phyloP scores from a whole-genome alignment of 2,888 invertebrate genomes.

The Zeuzera pyrina region DNA sequence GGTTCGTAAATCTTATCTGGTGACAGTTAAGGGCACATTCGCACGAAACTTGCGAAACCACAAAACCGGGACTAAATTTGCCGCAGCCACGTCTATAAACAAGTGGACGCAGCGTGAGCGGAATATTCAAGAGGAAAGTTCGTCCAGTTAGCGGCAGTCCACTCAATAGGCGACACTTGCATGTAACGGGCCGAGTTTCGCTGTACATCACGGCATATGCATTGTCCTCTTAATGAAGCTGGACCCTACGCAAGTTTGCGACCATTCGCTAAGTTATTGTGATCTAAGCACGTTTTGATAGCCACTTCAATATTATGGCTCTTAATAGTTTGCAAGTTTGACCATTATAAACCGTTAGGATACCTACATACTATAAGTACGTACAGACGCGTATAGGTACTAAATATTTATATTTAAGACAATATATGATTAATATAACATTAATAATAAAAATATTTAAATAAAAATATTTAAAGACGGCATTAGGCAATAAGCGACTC shows the following conservation, averaged over 20 bases:
- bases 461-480: background rate
- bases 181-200: constrained; percentile 55
- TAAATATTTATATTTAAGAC: background rate
- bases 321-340: constrained; percentile 52
- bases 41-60: constrained; percentile 50
- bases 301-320: constrained; percentile 53
- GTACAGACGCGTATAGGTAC: no score
- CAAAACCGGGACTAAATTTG: constrained; percentile 45
- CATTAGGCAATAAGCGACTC: background rate
- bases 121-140: constrained; percentile 71
- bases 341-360: no score
- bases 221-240: constrained; percentile 67
- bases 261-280: constrained; percentile 53
- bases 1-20: constrained; percentile 46
- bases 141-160: constrained; percentile 29
- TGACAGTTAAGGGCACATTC: constrained; percentile 46
- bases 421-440: background rate
- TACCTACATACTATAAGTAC: no score
- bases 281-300: constrained; percentile 61
- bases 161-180: constrained; percentile 60
- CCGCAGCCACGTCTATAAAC: constrained; percentile 50
- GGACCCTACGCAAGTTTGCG: constrained; percentile 45
- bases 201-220: constrained; percentile 51
- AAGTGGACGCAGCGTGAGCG: constrained; percentile 39
- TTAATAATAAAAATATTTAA: background rate